Conservation (phyloP, 2,797 vertebrate species). For the Macrochelys suwanniensis region DNA sequence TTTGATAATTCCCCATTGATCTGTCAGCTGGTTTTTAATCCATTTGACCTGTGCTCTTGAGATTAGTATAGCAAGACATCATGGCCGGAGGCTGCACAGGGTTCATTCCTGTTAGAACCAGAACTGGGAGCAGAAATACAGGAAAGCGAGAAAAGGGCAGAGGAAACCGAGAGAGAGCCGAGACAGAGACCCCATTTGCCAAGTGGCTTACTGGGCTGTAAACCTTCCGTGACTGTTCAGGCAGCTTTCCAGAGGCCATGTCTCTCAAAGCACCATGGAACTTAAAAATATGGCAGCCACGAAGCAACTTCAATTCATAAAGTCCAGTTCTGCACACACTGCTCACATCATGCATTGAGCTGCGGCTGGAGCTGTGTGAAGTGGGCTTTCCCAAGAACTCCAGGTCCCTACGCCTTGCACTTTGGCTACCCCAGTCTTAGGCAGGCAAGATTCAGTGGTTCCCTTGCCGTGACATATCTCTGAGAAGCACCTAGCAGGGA, state of each 20-base stretch:
- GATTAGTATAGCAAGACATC: neutral
- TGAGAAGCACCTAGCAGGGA: neutral
- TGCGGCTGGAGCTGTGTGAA: neutral
- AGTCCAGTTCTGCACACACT: neutral
- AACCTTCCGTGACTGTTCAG: neutral
- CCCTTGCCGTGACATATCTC: neutral
- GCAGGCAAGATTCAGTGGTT: neutral
- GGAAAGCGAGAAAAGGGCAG: neutral
- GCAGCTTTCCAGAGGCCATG: neutral
- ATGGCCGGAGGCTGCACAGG: fast-evolving
- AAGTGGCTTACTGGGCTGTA: neutral
- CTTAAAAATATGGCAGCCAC: neutral
- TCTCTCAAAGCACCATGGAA: fast-evolving
- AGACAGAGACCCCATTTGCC: neutral
- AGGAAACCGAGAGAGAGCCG: neutral
- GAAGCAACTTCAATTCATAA: neutral
- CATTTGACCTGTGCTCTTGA: neutral
- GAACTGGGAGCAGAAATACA: neutral
- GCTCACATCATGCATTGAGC: neutral
- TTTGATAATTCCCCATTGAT: neutral
- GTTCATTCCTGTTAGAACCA: neutral
- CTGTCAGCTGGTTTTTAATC: neutral
- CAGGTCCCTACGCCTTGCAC: neutral
- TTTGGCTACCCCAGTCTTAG: fast-evolving
- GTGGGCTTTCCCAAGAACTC: neutral